A percentile compares a stretch with the other conserved stretches of the same genome.
Conservation (phyloP, 1,140 invertebrate genomes). For the Cepaea nemoralis region DNA sequence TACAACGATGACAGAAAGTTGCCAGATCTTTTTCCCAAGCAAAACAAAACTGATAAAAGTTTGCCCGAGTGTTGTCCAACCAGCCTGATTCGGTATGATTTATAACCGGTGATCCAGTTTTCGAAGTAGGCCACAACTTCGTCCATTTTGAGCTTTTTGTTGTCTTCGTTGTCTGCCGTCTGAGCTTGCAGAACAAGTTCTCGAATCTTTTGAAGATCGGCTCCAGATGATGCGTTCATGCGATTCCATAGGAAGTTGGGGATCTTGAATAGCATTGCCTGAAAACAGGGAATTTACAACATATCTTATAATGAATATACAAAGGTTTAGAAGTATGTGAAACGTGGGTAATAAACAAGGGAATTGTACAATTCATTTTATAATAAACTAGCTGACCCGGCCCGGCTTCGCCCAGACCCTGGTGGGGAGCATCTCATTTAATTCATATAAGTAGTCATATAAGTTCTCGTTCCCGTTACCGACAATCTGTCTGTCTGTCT, state of each 20-base stretch:
- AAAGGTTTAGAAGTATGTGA: no score
- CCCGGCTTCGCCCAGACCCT: no score
- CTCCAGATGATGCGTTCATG: constrained; percentile 57
- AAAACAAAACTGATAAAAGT: constrained; percentile 44
- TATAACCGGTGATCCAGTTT: constrained; percentile 51
- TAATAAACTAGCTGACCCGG: no score
- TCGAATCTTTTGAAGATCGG: constrained; percentile 39
- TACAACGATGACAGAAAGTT: constrained; percentile 73
- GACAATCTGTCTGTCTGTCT: no score
- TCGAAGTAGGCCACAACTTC: constrained; percentile 55
- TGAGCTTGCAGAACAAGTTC: constrained; percentile 34
- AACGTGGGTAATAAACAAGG: no score
- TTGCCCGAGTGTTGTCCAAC: constrained; percentile 41
- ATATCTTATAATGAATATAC: no score
- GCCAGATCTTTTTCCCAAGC: constrained; percentile 67
- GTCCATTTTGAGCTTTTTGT: constrained; percentile 51
- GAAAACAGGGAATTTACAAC: no score
- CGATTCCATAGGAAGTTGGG: constrained; percentile 66
- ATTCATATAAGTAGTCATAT: no score
- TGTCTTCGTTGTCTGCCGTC: constrained; percentile 17
- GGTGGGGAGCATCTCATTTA: no score
- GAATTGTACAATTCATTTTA: no score
- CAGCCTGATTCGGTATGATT: constrained; percentile 50
- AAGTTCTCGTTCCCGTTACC: no score
- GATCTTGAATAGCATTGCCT: constrained; percentile 70